Evolutionary conservation across 2,888 invertebrate species (phyloP).

Genomic region (Liopterus haemorrhoidalis): DNA sequence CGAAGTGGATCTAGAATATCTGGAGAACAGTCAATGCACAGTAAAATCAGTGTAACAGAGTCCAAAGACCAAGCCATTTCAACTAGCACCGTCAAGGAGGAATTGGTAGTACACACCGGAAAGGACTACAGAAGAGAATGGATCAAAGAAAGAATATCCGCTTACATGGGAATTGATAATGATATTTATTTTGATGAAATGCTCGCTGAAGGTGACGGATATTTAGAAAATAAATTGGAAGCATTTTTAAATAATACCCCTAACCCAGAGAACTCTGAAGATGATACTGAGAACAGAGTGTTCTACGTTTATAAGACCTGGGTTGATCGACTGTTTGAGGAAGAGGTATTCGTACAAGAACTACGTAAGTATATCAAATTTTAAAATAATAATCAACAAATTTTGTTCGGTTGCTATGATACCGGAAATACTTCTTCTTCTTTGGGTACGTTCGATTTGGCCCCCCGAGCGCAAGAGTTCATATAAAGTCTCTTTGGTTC

Average conservation of each 20-base stretch:
- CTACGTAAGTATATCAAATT: conserved; percentile 57
- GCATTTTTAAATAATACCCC: conserved; percentile 53
- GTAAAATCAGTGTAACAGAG: too few species aligned
- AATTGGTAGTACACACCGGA: too few species aligned
- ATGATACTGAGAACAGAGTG: conserved; percentile 52
- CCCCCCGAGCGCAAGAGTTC: too few species aligned
- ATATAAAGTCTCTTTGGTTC: too few species aligned
- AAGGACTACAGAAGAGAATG: conserved; percentile 59
- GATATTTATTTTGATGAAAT: conserved; percentile 54
- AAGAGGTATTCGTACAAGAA: conserved; percentile 66
- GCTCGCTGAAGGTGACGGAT: conserved; percentile 49
- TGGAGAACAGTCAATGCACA: too few species aligned
- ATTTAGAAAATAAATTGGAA: conserved; percentile 50
- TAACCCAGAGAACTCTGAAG: conserved; percentile 47
- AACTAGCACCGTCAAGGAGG: too few species aligned
- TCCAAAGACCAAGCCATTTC: too few species aligned
- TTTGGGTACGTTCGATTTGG: too few species aligned
- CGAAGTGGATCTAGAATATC: too few species aligned
- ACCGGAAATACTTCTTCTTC: too few species aligned
- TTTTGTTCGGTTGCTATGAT: too few species aligned
- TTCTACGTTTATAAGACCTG: conserved; percentile 65
- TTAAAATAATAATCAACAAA: background rate
- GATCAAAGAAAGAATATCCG: conserved; percentile 60
- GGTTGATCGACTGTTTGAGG: conserved; percentile 66
- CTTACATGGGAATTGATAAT: conserved; percentile 54